Evolutionary conservation across 2,797 vertebrate genomes (phyloP).

Genomic region (Euthynnus affinis): DNA sequence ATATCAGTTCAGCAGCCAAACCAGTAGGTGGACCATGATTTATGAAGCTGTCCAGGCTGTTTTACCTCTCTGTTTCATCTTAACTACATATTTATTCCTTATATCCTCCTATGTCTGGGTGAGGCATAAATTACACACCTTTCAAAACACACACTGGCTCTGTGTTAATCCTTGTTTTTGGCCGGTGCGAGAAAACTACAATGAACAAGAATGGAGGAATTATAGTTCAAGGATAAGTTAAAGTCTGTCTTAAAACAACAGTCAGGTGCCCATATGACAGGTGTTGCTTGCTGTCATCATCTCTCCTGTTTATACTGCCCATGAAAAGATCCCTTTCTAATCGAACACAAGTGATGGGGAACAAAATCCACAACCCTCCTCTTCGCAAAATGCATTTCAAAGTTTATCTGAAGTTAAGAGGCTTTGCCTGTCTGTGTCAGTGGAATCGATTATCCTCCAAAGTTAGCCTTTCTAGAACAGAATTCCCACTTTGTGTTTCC

Average conservation of each 20-base stretch:
- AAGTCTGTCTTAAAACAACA: neutral
- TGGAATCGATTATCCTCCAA: neutral
- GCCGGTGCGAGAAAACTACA: neutral
- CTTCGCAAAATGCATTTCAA: neutral
- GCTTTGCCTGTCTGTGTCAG: too few relatives aligned
- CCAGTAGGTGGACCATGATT: slow-evolving; percentile 38
- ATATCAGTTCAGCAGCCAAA: slow-evolving; percentile 36
- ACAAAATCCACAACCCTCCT: too few relatives aligned
- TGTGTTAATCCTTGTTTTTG: neutral
- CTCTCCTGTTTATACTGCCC: too few relatives aligned
- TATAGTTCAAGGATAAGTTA: neutral
- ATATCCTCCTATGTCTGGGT: neutral
- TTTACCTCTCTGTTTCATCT: neutral
- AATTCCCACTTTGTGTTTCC: too few relatives aligned
- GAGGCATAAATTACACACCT: neutral
- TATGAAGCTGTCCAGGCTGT: slow-evolving; percentile 1
- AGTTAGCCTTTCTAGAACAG: neutral
- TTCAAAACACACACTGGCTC: slow-evolving; percentile 1
- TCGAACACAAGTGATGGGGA: too few relatives aligned
- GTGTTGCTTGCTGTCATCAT: neutral
- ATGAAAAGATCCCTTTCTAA: too few relatives aligned
- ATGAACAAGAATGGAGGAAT: neutral
- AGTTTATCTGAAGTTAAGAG: neutral
- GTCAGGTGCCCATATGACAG: neutral
- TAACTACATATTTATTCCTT: neutral